phyloP scores from a whole-genome alignment of 2,888 invertebrate genomes.

The Phania funesta region DNA sequence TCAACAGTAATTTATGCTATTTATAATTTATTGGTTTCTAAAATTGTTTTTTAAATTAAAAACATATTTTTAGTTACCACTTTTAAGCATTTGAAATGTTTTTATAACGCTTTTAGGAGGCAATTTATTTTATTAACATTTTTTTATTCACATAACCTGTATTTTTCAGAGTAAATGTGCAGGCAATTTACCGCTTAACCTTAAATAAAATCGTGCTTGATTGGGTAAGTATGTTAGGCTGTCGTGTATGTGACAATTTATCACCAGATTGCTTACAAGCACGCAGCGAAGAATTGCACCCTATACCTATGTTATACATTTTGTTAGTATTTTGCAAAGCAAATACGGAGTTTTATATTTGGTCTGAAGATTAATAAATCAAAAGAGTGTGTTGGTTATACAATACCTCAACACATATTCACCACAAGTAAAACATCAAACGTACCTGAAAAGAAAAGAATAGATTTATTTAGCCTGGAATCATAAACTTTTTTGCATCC shows the following conservation, averaged over 20 bases:
- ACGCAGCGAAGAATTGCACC: constrained; percentile 26
- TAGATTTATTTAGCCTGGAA: too few species aligned
- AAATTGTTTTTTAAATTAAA: neutral
- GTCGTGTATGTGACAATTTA: constrained; percentile 49
- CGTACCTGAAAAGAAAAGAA: neutral
- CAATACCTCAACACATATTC: too few species aligned
- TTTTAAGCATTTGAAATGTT: too few species aligned
- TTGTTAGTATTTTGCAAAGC: neutral
- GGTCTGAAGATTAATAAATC: neutral
- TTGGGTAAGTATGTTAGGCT: constrained; percentile 30
- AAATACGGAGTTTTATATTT: neutral
- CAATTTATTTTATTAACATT: constrained; percentile 20
- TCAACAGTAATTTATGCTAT: neutral
- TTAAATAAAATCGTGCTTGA: constrained; percentile 41
- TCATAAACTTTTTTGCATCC: too few species aligned
- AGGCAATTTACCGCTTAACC: constrained; percentile 44
- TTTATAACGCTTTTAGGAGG: neutral
- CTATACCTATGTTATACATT: constrained; percentile 20
- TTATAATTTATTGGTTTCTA: neutral
- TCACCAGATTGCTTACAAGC: neutral
- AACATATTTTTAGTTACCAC: neutral
- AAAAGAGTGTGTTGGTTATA: neutral
- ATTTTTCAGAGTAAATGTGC: neutral
- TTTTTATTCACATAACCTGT: neutral
- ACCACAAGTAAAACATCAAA: too few species aligned